These are phyloP conservation scores for Pocillopora meandrina DNA, from an alignment of 92 coral and sea anemone genomes.

Conservation along the genomic window DNA sequence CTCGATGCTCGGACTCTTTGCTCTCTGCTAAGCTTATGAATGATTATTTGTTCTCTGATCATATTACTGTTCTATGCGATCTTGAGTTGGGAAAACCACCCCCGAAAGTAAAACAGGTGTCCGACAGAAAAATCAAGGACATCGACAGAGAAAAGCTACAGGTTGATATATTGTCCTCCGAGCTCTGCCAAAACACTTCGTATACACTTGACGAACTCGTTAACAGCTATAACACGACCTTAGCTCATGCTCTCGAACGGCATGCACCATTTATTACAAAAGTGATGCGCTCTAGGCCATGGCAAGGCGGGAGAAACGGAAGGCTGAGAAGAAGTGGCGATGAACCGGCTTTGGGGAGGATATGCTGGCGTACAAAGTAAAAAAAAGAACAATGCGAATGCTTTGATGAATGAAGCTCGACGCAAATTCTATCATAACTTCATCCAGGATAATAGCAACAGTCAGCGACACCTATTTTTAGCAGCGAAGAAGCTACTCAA, in stretches of 20 bases:
- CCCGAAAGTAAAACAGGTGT: conserved; percentile 37
- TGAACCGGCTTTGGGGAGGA: too few relatives aligned
- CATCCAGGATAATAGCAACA: conserved; percentile 48
- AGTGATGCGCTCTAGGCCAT: too few relatives aligned
- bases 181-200: too few relatives aligned
- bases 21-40: conserved; percentile 14
- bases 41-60: conserved; percentile 55
- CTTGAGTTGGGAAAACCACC: conserved; percentile 45
- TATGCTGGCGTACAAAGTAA: too few relatives aligned
- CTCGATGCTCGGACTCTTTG: conserved; percentile 33
- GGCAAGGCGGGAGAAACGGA: conserved; percentile 22
- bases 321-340: conserved; percentile 50
- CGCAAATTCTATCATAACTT: too few relatives aligned
- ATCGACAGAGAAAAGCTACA: too few relatives aligned
- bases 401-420: too few relatives aligned
- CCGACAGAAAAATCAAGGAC: conserved; percentile 29
- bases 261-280: conserved; percentile 2
- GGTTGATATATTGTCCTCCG: too few relatives aligned
- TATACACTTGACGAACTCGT: too few relatives aligned
- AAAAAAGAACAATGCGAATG: too few relatives aligned
- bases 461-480: conserved; percentile 40
- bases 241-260: background rate
- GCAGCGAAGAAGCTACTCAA: conserved; percentile 51
- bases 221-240: too few relatives aligned
- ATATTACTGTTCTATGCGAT: conserved; percentile 34